A percentile compares a stretch with the other conserved stretches of the same genome.
phyloP scores from a whole-genome alignment of 2,888 invertebrate species.

The Hipparchia sbordonii region DNA sequence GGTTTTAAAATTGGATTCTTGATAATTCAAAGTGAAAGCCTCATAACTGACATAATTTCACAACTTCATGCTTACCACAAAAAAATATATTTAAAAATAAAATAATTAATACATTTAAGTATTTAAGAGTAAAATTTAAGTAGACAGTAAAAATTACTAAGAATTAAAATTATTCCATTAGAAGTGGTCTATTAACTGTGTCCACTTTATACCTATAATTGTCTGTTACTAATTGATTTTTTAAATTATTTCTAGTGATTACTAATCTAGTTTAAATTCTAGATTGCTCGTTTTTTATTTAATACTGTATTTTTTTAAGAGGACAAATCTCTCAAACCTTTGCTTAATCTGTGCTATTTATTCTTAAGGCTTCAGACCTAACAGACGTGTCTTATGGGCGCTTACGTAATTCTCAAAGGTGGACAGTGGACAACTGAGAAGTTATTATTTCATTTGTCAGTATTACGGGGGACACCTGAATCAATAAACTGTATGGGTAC shows the following conservation, averaged over 20 bases:
- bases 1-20: neutral
- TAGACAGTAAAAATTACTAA: too few species aligned
- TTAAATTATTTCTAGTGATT: too few species aligned
- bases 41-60: neutral
- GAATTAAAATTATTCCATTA: too few species aligned
- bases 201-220: too few species aligned
- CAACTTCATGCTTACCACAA: too few species aligned
- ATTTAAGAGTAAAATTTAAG: too few species aligned
- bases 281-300: too few species aligned
- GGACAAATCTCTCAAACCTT: constrained; percentile 16
- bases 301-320: neutral
- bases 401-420: constrained; percentile 33
- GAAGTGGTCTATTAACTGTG: too few species aligned
- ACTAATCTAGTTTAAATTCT: too few species aligned
- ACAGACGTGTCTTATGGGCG: constrained; percentile 25
- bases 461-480: constrained; percentile 38
- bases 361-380: constrained; percentile 12
- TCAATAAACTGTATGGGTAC: constrained; percentile 36
- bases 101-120: too few species aligned
- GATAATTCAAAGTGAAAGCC: neutral
- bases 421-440: constrained; percentile 28
- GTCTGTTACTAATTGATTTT: too few species aligned
- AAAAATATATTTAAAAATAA: too few species aligned
- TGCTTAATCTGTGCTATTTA: constrained; percentile 22
- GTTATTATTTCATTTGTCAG: constrained; percentile 41